A percentile compares a stretch with the other conserved stretches of the same genome.
phyloP scores from a whole-genome alignment of 1,140 invertebrate species.

The Vanessa tameamea region DNA sequence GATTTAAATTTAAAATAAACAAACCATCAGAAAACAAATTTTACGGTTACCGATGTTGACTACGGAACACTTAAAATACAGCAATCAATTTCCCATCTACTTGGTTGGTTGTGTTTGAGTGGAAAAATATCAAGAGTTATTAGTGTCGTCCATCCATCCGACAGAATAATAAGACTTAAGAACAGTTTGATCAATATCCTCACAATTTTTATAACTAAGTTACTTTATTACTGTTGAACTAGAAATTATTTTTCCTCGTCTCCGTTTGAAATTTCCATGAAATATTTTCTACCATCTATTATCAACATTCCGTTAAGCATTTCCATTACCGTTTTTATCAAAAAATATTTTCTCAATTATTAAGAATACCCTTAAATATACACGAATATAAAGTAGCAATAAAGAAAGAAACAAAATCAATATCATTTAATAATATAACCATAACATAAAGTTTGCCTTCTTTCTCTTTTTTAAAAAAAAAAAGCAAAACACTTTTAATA shows the following conservation, averaged over 20 bases:
- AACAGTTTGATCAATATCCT: slow-evolving; percentile 24
- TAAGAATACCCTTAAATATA: too few species aligned
- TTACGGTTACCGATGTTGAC: not conserved
- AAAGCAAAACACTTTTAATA: too few species aligned
- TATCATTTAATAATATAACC: too few species aligned
- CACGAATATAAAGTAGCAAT: too few species aligned
- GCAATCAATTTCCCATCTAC: not conserved
- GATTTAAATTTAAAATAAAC: too few species aligned
- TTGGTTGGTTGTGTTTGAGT: not conserved
- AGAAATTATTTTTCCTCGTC: slow-evolving; percentile 14
- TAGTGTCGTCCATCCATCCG: slow-evolving; percentile 19
- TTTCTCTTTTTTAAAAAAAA: too few species aligned
- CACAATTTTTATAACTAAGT: slow-evolving; percentile 12
- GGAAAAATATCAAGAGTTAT: slow-evolving; percentile 19
- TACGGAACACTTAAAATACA: not conserved
- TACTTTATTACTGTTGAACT: not conserved
- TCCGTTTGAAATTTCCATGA: not conserved
- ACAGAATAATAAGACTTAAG: slow-evolving; percentile 23
- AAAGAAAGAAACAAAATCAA: too few species aligned
- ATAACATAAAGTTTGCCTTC: too few species aligned
- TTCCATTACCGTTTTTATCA: not conserved
- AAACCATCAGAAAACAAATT: not conserved
- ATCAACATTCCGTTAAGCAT: too few species aligned
- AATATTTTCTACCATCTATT: too few species aligned
- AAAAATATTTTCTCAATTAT: not conserved